A percentile compares a stretch with the other conserved stretches of the same genome.
Evolutionary conservation across 2,888 invertebrate species (phyloP).

Genomic region (Criorhina ranunculi): DNA sequence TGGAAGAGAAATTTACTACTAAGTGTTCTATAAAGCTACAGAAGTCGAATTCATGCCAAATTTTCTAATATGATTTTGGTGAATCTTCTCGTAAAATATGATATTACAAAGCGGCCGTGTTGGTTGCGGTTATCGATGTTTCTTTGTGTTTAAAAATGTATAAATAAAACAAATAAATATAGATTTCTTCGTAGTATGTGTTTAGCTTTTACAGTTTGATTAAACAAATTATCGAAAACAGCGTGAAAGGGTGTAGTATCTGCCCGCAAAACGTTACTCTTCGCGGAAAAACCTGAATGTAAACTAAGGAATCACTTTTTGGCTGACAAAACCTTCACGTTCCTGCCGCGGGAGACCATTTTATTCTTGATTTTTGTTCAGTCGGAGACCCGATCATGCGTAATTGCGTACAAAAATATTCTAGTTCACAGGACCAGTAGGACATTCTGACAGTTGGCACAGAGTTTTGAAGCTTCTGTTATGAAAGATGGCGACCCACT

Average conservation of each 20-base stretch:
- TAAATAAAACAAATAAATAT: slow-evolving; percentile 32
- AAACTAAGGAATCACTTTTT: slow-evolving; percentile 56
- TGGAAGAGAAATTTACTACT: slow-evolving; percentile 54
- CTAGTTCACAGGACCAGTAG: slow-evolving; percentile 22
- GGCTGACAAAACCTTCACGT: slow-evolving; percentile 45
- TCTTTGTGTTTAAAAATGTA: slow-evolving; percentile 6
- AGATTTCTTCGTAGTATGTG: slow-evolving; percentile 4
- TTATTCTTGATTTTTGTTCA: slow-evolving; percentile 26
- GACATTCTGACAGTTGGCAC: slow-evolving; percentile 60
- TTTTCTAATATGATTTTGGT: slow-evolving; percentile 1
- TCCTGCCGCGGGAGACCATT: slow-evolving; percentile 38
- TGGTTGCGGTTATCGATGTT: slow-evolving; percentile 1
- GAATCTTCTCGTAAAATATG: slow-evolving; percentile 12
- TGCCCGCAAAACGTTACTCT: slow-evolving; percentile 17
- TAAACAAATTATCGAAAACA: slow-evolving; percentile 35
- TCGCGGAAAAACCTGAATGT: slow-evolving; percentile 52
- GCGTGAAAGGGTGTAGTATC: not conserved
- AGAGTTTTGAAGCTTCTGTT: slow-evolving; percentile 25
- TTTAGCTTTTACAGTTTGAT: slow-evolving; percentile 34
- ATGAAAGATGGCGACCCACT: slow-evolving; percentile 19
- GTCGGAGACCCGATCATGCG: slow-evolving; percentile 51
- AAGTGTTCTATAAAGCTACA: slow-evolving; percentile 40
- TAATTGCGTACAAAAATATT: slow-evolving; percentile 48
- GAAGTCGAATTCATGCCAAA: slow-evolving; percentile 24
- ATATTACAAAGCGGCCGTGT: not conserved